These are phyloP conservation scores for Sebastes fasciatus DNA, from an alignment of 2,113 vertebrate genomes.

Conservation along the genomic window DNA sequence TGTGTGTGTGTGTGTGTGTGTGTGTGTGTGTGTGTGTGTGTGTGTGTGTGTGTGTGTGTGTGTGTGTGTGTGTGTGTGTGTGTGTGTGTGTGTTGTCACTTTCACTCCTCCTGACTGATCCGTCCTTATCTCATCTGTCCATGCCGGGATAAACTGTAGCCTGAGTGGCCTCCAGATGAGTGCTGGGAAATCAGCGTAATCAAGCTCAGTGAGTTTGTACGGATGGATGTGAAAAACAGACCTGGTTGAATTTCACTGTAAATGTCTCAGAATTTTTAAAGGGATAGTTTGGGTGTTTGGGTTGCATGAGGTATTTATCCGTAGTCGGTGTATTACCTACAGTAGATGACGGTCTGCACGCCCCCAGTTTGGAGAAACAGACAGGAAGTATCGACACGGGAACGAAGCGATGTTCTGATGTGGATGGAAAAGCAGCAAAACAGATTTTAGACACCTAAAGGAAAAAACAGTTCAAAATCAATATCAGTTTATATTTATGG, in stretches of 20 bases:
- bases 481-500: too few species aligned
- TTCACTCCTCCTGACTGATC: constrained; percentile 46
- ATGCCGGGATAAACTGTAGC: constrained; percentile 12
- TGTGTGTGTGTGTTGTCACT: constrained; percentile 47
- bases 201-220: neutral
- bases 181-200: constrained; percentile 9
- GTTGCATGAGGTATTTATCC: too few species aligned
- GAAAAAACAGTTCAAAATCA: too few species aligned
- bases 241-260: neutral
- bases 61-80: constrained; percentile 3
- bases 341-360: too few species aligned
- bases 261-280: constrained; percentile 2
- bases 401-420: too few species aligned
- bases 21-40: neutral
- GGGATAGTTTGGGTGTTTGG: too few species aligned
- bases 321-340: too few species aligned
- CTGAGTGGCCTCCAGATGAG: neutral
- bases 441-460: too few species aligned
- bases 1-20: constrained; percentile 1
- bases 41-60: neutral
- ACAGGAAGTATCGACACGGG: too few species aligned
- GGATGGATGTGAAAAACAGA: constrained; percentile 16
- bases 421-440: too few species aligned
- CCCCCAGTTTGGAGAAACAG: too few species aligned
- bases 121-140: constrained; percentile 56